Evolutionary conservation across 2,113 vertebrate genomes (phyloP).

Genomic region (Pavo muticus): DNA sequence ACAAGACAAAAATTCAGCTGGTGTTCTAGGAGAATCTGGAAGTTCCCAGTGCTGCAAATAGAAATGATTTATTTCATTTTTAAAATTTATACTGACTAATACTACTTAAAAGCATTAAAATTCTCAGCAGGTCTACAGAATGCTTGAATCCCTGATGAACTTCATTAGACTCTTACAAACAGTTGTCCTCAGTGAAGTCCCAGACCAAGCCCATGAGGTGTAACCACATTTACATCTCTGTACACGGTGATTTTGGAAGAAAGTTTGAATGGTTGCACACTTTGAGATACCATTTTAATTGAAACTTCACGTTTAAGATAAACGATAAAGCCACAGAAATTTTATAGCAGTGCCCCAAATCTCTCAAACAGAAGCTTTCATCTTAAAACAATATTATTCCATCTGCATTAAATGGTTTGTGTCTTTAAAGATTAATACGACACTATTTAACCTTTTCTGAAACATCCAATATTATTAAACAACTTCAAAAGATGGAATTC

Average conservation of each 20-base stretch:
- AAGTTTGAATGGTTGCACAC: background rate
- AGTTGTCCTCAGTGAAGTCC: background rate
- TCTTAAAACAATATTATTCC: constrained; percentile 56
- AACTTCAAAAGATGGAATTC: constrained; percentile 42
- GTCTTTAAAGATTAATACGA: constrained; percentile 47
- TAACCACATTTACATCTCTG: background rate
- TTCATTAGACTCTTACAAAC: background rate
- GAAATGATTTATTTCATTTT: background rate
- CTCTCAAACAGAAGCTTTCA: constrained; percentile 54
- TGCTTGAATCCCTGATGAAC: background rate
- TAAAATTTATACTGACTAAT: background rate
- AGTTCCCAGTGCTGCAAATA: background rate
- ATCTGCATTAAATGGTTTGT: constrained; percentile 45
- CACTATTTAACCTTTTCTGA: constrained; percentile 61
- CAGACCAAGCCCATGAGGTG: background rate
- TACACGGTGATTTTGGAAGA: background rate
- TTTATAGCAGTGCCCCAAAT: constrained; percentile 41
- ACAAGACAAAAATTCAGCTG: background rate
- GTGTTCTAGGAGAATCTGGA: background rate
- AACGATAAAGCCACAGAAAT: constrained; percentile 33
- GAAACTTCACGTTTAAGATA: constrained; percentile 21
- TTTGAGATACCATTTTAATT: constrained; percentile 58
- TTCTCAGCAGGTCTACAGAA: background rate
- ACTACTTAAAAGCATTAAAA: background rate
- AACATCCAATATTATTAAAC: constrained; percentile 46